phyloP scores from a whole-genome alignment of 2,113 vertebrate genomes.

The Aptenodytes patagonicus region DNA sequence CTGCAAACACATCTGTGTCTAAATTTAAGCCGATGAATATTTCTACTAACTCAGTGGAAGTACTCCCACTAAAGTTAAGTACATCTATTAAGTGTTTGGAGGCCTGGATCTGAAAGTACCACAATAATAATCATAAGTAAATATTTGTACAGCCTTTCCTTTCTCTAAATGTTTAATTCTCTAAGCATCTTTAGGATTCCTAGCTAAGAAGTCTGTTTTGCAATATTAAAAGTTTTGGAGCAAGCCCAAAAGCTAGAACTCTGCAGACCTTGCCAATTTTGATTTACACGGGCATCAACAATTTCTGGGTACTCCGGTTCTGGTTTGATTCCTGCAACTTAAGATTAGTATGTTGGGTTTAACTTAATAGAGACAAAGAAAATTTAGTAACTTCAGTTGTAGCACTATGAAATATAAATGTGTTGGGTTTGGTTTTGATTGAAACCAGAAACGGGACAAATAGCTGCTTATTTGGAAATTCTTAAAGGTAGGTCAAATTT shows the following conservation, averaged over 20 bases:
- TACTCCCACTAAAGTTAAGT: conserved; percentile 26
- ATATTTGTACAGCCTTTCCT: conserved; percentile 65
- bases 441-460: conserved; percentile 29
- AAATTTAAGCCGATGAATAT: neutral
- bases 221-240: neutral
- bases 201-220: conserved; percentile 52
- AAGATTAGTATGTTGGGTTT: neutral
- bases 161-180: conserved; percentile 65
- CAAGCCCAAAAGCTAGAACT: neutral
- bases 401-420: neutral
- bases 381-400: neutral
- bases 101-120: conserved; percentile 37
- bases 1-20: conserved; percentile 21
- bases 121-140: conserved; percentile 60
- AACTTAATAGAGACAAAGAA: neutral
- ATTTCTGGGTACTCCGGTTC: neutral
- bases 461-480: conserved; percentile 15
- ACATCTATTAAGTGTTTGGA: conserved; percentile 32
- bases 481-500: conserved; percentile 1
- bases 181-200: conserved; percentile 55
- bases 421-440: neutral
- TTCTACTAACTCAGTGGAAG: conserved; percentile 23
- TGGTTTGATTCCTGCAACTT: neutral
- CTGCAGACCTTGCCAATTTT: neutral
- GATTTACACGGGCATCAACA: neutral